These are phyloP conservation scores for Microcebus murinus DNA, from an alignment of 2,113 vertebrate species.

Conservation along the genomic window DNA sequence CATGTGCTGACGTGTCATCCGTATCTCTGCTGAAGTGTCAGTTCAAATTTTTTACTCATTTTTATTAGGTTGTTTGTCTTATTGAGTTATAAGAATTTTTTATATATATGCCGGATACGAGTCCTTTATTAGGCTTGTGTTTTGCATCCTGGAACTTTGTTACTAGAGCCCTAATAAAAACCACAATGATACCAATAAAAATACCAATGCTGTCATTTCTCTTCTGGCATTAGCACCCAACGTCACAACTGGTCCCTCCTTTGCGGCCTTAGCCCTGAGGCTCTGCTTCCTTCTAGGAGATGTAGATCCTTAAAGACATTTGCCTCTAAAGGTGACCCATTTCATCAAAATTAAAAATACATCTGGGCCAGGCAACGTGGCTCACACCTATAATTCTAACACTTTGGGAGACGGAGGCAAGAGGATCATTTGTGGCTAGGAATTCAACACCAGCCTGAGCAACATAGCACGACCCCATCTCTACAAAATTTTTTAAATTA, in stretches of 20 bases:
- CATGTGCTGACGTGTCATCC: fast-evolving
- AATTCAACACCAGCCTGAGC: background rate
- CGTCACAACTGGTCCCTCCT: background rate
- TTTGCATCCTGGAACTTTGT: background rate
- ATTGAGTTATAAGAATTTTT: background rate
- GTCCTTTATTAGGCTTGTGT: background rate
- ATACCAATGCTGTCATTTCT: background rate
- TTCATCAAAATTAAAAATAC: background rate
- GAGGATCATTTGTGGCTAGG: too few relatives aligned
- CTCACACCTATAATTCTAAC: too few relatives aligned
- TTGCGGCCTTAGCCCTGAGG: background rate
- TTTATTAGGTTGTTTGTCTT: constrained; percentile 44
- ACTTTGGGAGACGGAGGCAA: background rate
- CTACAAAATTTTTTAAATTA: background rate
- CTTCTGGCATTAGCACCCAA: background rate
- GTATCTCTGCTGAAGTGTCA: background rate
- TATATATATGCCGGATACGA: background rate
- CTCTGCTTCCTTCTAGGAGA: background rate
- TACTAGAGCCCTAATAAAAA: background rate
- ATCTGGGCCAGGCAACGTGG: background rate
- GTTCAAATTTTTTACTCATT: background rate
- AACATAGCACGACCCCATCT: background rate
- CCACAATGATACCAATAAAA: background rate
- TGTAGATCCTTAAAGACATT: background rate
- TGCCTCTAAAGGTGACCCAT: background rate